Conservation (phyloP, 2,797 vertebrate species). For the Gambelia wislizenii region DNA sequence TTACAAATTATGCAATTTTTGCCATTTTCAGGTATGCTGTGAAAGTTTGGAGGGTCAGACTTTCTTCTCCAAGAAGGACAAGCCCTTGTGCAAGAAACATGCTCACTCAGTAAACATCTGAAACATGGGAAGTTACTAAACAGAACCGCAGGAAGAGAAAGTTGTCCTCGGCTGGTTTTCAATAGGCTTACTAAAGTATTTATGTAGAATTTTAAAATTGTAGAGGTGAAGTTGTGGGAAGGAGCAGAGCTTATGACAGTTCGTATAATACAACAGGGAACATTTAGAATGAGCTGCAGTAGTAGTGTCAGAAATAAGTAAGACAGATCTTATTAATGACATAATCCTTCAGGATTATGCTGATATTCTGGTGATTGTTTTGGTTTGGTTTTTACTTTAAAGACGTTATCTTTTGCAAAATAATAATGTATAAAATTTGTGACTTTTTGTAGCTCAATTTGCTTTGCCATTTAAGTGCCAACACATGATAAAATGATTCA, state of each 20-base stretch:
- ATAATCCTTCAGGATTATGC: background rate
- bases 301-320: slow-evolving; percentile 14
- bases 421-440: too few species aligned
- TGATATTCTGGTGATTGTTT: background rate
- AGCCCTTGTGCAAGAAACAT: slow-evolving; percentile 97
- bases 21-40: slow-evolving; percentile 88
- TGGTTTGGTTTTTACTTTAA: background rate
- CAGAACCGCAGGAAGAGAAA: slow-evolving; percentile 39
- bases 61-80: slow-evolving; percentile 99
- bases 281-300: slow-evolving; percentile 13
- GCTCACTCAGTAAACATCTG: slow-evolving; percentile 92
- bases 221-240: slow-evolving; percentile 1
- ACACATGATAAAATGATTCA: slow-evolving; percentile 17
- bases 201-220: slow-evolving; percentile 40
- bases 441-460: slow-evolving; percentile 38
- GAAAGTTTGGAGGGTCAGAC: slow-evolving; percentile 92
- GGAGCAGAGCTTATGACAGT: background rate
- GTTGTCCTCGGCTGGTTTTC: slow-evolving; percentile 53
- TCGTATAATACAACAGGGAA: slow-evolving; percentile 20
- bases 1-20: slow-evolving; percentile 19
- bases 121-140: slow-evolving; percentile 52
- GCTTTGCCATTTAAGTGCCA: slow-evolving; percentile 37
- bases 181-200: slow-evolving; percentile 46
- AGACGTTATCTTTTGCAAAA: background rate
- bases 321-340: background rate